These are phyloP conservation scores for Arizona elegans DNA, from an alignment of 2,113 vertebrate species.

Conservation along the genomic window DNA sequence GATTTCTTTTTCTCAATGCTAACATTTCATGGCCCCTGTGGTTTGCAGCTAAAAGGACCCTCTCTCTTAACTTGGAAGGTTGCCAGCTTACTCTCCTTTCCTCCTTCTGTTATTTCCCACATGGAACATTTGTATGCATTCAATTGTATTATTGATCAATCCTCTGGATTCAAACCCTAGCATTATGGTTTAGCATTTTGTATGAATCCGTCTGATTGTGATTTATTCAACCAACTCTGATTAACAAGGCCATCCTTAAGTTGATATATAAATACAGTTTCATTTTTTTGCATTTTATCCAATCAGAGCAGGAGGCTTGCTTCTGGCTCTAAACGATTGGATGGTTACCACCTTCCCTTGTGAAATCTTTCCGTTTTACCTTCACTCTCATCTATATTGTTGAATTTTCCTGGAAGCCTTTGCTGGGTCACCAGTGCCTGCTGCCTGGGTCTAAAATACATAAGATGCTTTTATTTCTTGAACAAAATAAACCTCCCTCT, in stretches of 20 bases:
- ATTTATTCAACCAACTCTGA: not conserved
- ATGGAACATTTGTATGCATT: not conserved
- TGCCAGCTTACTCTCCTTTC: no score
- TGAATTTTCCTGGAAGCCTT: not conserved
- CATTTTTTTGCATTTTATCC: not conserved
- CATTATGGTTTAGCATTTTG: not conserved
- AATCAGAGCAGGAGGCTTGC: not conserved
- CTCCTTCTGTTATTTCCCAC: not conserved
- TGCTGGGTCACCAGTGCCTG: not conserved
- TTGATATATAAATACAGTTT: not conserved
- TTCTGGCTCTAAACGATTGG: not conserved
- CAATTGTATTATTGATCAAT: not conserved
- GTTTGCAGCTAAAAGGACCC: not conserved
- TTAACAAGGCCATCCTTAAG: not conserved
- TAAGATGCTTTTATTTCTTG: not conserved
- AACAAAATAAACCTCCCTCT: not conserved
- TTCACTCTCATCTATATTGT: not conserved
- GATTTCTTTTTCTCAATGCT: not conserved
- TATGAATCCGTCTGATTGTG: not conserved
- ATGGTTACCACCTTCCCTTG: not conserved
- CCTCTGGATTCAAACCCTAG: not conserved
- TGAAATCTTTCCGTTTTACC: not conserved
- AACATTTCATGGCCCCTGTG: not conserved
- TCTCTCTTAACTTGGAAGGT: not conserved
- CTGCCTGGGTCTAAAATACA: not conserved